Conservation (phyloP, 2,888 invertebrate genomes). For the Eupithecia tripunctaria region DNA sequence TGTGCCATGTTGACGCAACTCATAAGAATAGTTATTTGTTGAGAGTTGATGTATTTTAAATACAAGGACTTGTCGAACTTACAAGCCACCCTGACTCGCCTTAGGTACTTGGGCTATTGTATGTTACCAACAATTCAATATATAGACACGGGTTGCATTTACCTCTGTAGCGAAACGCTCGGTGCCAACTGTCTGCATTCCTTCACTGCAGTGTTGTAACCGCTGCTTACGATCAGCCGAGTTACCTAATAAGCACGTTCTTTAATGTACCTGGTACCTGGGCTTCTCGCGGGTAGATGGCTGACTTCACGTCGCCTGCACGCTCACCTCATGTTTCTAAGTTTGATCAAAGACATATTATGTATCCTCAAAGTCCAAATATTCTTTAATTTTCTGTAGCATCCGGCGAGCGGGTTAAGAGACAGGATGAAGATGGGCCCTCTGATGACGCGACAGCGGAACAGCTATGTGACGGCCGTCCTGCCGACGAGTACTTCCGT, state of each 20-base stretch:
- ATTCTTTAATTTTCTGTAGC: conserved; percentile 59
- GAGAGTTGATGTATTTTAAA: neutral
- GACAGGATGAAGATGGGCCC: conserved; percentile 88
- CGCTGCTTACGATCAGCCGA: conserved; percentile 69
- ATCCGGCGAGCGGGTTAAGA: conserved; percentile 82
- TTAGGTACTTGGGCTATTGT: neutral
- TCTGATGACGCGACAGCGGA: conserved; percentile 88
- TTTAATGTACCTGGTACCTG: conserved; percentile 31
- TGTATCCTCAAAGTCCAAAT: conserved; percentile 10
- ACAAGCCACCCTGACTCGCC: neutral
- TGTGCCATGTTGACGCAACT: conserved; percentile 12
- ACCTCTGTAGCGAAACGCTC: conserved; percentile 64
- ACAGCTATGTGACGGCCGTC: conserved; percentile 93
- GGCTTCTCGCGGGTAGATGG: conserved; percentile 37
- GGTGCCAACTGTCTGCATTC: conserved; percentile 63
- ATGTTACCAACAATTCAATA: conserved; percentile 40
- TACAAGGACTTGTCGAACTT: neutral
- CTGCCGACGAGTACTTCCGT: conserved; percentile 96
- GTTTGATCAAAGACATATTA: neutral
- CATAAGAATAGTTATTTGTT: neutral
- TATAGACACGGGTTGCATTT: conserved; percentile 41
- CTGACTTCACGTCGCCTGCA: neutral
- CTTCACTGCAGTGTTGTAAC: conserved; percentile 74
- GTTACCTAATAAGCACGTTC: conserved; percentile 74
- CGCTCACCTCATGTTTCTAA: neutral